Percentiles rank a stretch among this genome's conserved stretches.
Conservation (phyloP, 2,797 vertebrate species). For the Astyanax mexicanus region DNA sequence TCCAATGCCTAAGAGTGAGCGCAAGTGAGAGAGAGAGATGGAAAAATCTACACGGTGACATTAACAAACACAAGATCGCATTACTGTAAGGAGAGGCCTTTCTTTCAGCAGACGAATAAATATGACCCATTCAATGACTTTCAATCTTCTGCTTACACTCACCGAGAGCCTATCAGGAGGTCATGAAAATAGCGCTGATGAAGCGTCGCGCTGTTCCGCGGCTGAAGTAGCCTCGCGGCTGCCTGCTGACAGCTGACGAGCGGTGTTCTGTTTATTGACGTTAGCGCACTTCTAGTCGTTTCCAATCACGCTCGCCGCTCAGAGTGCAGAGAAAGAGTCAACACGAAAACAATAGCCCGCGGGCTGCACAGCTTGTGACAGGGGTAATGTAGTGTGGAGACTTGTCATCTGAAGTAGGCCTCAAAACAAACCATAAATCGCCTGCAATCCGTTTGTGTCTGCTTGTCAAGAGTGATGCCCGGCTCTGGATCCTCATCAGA, state of each 20-base stretch:
- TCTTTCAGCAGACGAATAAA: background rate
- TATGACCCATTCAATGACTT: background rate
- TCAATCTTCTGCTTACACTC: background rate
- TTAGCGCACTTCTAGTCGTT: background rate
- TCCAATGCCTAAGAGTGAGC: slow-evolving; percentile 60
- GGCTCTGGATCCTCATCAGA: slow-evolving; percentile 14
- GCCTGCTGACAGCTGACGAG: background rate
- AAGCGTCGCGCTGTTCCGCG: background rate
- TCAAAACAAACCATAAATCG: slow-evolving; percentile 35
- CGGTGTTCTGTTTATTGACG: background rate
- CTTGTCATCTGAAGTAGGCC: slow-evolving; percentile 7
- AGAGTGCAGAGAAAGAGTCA: background rate
- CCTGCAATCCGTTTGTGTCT: slow-evolving; percentile 9
- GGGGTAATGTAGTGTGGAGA: background rate
- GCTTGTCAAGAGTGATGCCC: slow-evolving; percentile 23
- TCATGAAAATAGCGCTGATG: background rate
- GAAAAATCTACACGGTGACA: slow-evolving; percentile 63
- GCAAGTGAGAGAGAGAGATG: slow-evolving; percentile 37
- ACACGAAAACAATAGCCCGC: background rate
- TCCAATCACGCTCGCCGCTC: background rate
- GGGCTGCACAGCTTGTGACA: background rate
- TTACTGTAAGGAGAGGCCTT: slow-evolving; percentile 52
- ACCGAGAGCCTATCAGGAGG: background rate
- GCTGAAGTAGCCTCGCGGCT: background rate
- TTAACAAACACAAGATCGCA: slow-evolving; percentile 60